Percentiles rank a stretch among this genome's conserved stretches.
phyloP scores from a whole-genome alignment of 2,888 invertebrate species.

The Neocrepidodera transversa region DNA sequence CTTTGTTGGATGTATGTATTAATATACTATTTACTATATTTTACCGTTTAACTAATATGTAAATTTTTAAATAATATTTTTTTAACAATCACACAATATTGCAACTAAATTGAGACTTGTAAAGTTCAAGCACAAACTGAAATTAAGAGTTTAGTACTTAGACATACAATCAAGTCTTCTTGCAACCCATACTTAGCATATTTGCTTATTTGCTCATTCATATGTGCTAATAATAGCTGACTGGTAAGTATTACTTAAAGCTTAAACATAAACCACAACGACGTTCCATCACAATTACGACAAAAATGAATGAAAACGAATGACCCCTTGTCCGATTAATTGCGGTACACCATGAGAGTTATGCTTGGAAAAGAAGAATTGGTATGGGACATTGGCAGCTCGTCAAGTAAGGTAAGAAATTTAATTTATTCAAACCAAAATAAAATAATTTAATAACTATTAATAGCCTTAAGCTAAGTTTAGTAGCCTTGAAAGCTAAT shows the following conservation, averaged over 20 bases:
- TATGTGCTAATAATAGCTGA: neutral
- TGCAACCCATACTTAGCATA: neutral
- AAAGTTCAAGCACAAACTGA: too few relatives aligned
- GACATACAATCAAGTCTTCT: neutral
- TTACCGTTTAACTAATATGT: too few relatives aligned
- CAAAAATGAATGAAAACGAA: neutral
- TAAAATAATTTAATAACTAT: too few relatives aligned
- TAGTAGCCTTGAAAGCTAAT: neutral
- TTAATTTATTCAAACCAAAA: too few relatives aligned
- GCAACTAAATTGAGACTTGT: too few relatives aligned
- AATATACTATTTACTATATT: too few relatives aligned
- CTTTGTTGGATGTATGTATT: too few relatives aligned
- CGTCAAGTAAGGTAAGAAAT: neutral
- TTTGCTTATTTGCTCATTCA: neutral
- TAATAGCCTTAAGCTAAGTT: conserved; percentile 8
- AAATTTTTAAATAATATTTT: too few relatives aligned
- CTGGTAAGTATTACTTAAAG: neutral
- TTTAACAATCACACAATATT: too few relatives aligned
- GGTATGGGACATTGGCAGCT: neutral
- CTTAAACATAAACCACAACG: neutral
- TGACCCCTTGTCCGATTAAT: neutral
- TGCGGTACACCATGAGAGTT: neutral
- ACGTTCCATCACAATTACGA: neutral
- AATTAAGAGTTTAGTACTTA: neutral
- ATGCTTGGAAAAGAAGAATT: neutral